Evolutionary conservation across 92 coral and sea anemone genomes (phyloP), one percentile per base, ranked within the genome.

Genomic region (Heliopora coerulea): DNA sequence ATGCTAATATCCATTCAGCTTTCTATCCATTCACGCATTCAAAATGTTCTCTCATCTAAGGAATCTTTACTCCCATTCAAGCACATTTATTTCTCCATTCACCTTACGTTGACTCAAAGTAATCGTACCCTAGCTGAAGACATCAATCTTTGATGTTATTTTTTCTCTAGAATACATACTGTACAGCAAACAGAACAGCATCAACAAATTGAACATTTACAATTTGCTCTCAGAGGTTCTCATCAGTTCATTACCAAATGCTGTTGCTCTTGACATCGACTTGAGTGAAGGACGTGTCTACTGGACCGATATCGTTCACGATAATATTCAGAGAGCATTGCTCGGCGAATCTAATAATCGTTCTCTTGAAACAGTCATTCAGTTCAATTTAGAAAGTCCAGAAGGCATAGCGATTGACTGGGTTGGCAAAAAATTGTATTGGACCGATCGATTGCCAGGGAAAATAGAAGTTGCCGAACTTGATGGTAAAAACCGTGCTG

Each of bases 371-470:
- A 70, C 59, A 35, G 77, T 70, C n/a, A 70, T 54, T 49, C 62
- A 70, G 63, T 70, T 52, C 21, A 70, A 70, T 35, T 56, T 70
- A 50, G 49, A 54, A 18, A 70, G 77, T 35, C 77, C 99, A 12
- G 96, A 90, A 81, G 99, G 99, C 18, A 80, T 95, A 32, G 96
- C 97, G 1, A 79, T 90, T 41, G 99, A 95, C 48, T 95, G 99
- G 96, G 54, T 92, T 25, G 88, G 90, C 18, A 79, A 84, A 32
- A 92, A 85, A 74, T 34, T 92, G 52, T 92, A 92, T 54, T 95
- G 99, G 99, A 90, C 99, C 0, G 99, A 95, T 50, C 79, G 91
- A n/a, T 91, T 89, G 9, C 81, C 78, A 26, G 87, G 89, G 57
- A 44, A 83, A 59, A 92, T 92, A 42, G 96, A 87, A 67, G 97